Evolutionary conservation across 2,113 vertebrate species (phyloP).

Genomic region (Callipepla squamata): DNA sequence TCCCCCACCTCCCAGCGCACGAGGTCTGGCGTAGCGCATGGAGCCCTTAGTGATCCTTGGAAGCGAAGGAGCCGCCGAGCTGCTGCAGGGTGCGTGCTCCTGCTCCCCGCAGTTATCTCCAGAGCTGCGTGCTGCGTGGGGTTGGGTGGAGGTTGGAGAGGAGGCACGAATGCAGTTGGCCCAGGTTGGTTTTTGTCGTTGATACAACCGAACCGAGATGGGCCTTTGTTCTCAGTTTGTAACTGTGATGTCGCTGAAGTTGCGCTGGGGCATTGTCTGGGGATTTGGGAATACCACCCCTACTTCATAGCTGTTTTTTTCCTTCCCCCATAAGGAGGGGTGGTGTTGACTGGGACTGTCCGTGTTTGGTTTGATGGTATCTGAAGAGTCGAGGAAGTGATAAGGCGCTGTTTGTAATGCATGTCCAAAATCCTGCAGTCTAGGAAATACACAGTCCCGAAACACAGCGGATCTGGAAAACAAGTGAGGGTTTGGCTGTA

Average conservation of each 20-base stretch:
- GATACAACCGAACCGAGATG: neutral
- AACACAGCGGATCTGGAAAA: neutral
- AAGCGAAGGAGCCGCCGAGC: neutral
- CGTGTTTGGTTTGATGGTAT: neutral
- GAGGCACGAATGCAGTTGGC: neutral
- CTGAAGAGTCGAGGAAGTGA: neutral
- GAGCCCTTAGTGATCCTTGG: neutral
- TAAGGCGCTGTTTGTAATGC: neutral
- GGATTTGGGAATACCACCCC: neutral
- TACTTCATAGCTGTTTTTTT: neutral
- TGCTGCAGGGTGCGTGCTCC: neutral
- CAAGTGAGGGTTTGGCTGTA: neutral
- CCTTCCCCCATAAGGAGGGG: neutral
- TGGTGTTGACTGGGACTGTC: neutral
- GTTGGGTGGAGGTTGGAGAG: neutral
- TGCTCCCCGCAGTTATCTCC: neutral
- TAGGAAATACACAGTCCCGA: neutral
- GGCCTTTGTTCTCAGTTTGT: neutral
- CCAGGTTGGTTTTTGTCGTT: neutral
- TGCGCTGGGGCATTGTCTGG: neutral
- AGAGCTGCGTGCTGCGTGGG: neutral
- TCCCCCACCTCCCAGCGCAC: neutral
- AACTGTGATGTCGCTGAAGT: neutral
- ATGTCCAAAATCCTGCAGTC: neutral
- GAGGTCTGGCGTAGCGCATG: neutral